Conservation (phyloP, 2,113 vertebrate species). For the Austrofundulus limnaeus region DNA sequence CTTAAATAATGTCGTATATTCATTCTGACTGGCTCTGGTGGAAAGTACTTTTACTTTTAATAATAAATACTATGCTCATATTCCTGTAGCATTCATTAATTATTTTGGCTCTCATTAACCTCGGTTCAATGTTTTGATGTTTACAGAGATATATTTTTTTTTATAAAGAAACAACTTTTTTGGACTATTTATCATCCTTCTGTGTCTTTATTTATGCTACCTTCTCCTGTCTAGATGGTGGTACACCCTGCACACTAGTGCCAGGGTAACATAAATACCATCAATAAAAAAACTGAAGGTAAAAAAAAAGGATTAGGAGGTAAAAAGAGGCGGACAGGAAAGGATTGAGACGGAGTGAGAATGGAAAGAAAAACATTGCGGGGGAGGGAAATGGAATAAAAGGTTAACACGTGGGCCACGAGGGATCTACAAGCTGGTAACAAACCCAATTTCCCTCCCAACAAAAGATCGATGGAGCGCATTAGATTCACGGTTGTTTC, state of each 20-base stretch:
- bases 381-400: background rate
- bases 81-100: too few species aligned
- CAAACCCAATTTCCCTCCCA: slow-evolving; percentile 64
- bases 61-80: too few species aligned
- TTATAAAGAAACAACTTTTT: too few species aligned
- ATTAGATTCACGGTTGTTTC: slow-evolving; percentile 63
- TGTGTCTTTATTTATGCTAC: too few species aligned
- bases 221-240: too few species aligned
- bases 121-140: too few species aligned
- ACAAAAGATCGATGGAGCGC: slow-evolving; percentile 69
- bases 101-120: too few species aligned
- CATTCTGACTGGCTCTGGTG: too few species aligned
- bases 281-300: background rate
- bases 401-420: slow-evolving; percentile 33
- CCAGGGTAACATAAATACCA: background rate
- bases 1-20: too few species aligned
- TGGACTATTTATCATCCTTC: too few species aligned
- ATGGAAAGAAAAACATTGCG: slow-evolving; percentile 14
- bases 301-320: background rate
- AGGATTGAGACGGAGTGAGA: slow-evolving; percentile 13
- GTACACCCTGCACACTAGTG: background rate
- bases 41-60: too few species aligned
- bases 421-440: slow-evolving; percentile 55
- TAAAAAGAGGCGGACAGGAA: background rate
- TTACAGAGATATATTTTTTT: too few species aligned